Evolutionary conservation across 2,888 invertebrate species (phyloP), one percentile per base, ranked within the genome.

Genomic region (Patella ulyssiponensis): DNA sequence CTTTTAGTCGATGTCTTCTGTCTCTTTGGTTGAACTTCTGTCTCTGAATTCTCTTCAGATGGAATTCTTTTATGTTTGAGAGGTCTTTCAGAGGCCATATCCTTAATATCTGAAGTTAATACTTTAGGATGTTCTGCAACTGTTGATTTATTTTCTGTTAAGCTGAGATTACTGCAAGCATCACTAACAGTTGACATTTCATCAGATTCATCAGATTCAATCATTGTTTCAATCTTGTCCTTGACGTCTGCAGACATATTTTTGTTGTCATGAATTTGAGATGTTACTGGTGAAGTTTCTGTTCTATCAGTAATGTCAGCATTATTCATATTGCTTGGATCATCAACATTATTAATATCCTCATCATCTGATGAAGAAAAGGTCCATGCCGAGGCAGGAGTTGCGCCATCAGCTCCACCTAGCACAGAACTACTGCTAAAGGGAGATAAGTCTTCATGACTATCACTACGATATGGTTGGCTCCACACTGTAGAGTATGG

Each of bases 301-400:
- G 2, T 58, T 12, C 1, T 23, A 23, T 20, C 15, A 56, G 73
- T 15, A 15, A 17, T 44, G 23, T 44, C 72, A 73, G 20, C 23
- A 52, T 54, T 51, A 53, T 17, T 53, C 1, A 20, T 53, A 54
- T 52, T 53, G 12, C 54, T 54, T 20, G 33, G 11, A 14, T 69
- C 14, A 1, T 69, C 76, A 14, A 54, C 74, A 52, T 76, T 74
- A 14, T 11, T 23, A 17, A n/a, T 27, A 12, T 74, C 71, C 20
- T 72, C 75, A 20, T 73, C 73, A 64, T 76, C 76, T n/a, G 77
- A 73, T 11, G 74, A 73, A 2, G 77, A 77, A 44, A 75, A 79
- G 12, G 58, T 56, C 14, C 54, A 56, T 54, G 11, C 73, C n/a
- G 52, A 54, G 11, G 14, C 71, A 17, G 53, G 51, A n/a, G 33